Evolutionary conservation across 2,797 vertebrate species (phyloP), one percentile per base, ranked within the genome.

Genomic region (Pyrocephalus nanus): DNA sequence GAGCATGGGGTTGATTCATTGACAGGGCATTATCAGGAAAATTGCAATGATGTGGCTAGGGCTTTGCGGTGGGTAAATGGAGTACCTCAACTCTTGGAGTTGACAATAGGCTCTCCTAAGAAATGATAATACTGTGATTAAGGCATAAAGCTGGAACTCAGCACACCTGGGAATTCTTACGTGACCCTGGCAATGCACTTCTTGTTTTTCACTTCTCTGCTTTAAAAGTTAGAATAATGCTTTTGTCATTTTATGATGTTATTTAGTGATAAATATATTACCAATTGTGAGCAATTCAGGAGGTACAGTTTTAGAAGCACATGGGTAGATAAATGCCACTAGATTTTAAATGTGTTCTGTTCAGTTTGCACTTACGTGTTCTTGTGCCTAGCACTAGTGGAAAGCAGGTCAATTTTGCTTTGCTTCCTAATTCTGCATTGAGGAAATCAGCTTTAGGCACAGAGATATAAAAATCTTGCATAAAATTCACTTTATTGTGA

Each of bases 21-120:
- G 96, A 94, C 92, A 95, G 82, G 79, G 85, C 85, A 93, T 96
- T 96, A 89, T 96, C 88, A 91, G 85, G 90, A 92, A 95, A 95
- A 93, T 81, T 90, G 95, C 94, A 66, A 0, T 75, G 90, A 92
- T 90, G 70, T 94, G 90, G 81, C 88, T 93, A 40, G 71, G 86
- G 83, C 82, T 90, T 91, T 92, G 21, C 20, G 10, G 90, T 95
- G 91, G 88, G 77, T 85, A 95, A 96, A 92, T 95, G 95, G 93
- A 96, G 91, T 88, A 92, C 91, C 90, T 95, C 83, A 85, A 93
- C 88, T 93, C 93, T 86, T 93, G 74, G 67, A 88, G 67, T 55
- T 92, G 94, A 95, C 94, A 96, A 71, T 84, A 90, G 85, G 53
- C 79, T 85, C 96, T 92, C 89, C 74, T 93, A 86, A 90, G 90